These are phyloP conservation scores for Apus apus DNA, from an alignment of 2,113 vertebrate genomes.

Conservation along the genomic window DNA sequence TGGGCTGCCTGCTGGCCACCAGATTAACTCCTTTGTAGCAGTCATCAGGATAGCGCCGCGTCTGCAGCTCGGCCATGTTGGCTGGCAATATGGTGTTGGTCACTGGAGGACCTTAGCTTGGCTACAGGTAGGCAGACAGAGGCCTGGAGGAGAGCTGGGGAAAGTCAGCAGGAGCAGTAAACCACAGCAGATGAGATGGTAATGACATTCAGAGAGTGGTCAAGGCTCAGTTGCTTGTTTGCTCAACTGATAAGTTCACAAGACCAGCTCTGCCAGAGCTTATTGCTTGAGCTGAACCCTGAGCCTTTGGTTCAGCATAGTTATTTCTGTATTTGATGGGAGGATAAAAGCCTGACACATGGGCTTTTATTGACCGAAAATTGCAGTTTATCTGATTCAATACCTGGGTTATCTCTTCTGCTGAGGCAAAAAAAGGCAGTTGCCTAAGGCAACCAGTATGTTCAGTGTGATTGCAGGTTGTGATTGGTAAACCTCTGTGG, in stretches of 20 bases:
- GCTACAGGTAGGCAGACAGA: neutral
- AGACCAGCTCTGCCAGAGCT: neutral
- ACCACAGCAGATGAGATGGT: neutral
- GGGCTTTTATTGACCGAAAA: neutral
- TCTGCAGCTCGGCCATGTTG: accelerated
- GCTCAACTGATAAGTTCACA: neutral
- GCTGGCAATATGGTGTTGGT: accelerated
- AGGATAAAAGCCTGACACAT: neutral
- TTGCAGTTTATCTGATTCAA: constrained; percentile 23
- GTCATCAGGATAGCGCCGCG: neutral
- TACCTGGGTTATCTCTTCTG: constrained; percentile 8
- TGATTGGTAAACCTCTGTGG: constrained; percentile 14
- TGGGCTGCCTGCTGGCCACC: neutral
- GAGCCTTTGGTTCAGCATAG: neutral
- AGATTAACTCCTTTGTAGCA: neutral
- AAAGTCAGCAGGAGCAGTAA: neutral
- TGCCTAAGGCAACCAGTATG: constrained; percentile 33
- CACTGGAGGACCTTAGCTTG: neutral
- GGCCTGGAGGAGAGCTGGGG: neutral
- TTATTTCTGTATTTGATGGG: neutral
- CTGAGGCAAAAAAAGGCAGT: neutral
- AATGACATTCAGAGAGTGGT: neutral
- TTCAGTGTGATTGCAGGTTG: neutral
- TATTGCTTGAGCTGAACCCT: neutral
- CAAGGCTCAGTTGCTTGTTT: neutral